These are phyloP conservation scores for Lemur catta DNA, from an alignment of 2,797 vertebrate species.

Conservation along the genomic window DNA sequence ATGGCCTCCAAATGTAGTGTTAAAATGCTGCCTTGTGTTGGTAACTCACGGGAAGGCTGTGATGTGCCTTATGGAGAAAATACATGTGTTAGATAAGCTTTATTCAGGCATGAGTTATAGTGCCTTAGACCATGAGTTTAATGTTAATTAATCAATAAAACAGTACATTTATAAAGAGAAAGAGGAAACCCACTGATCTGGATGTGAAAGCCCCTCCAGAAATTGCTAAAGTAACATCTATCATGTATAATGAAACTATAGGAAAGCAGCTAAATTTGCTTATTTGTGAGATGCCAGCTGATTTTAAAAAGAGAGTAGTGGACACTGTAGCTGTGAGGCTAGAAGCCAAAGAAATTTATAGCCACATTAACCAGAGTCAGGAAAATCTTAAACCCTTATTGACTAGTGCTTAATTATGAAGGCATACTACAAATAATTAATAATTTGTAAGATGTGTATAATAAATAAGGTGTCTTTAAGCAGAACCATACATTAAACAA, in stretches of 20 bases:
- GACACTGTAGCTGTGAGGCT: background rate
- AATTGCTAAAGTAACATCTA: background rate
- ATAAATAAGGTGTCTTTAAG: background rate
- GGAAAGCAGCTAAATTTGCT: background rate
- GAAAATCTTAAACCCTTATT: background rate
- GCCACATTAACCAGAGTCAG: background rate
- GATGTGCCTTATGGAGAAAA: background rate
- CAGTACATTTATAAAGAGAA: background rate
- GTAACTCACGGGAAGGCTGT: background rate
- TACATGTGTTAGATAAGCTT: background rate
- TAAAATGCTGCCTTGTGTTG: background rate
- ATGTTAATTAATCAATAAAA: background rate
- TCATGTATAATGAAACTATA: background rate
- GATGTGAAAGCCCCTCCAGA: background rate
- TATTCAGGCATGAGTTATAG: background rate
- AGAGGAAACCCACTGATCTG: background rate
- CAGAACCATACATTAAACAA: background rate
- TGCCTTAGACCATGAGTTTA: background rate
- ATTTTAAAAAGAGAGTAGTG: background rate
- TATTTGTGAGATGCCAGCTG: background rate
- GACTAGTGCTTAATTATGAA: background rate
- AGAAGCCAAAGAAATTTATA: background rate
- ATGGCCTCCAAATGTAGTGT: background rate
- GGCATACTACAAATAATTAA: background rate
- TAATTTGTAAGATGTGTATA: background rate